Conservation (phyloP, 2,888 invertebrate genomes). For the Molorchus minor region DNA sequence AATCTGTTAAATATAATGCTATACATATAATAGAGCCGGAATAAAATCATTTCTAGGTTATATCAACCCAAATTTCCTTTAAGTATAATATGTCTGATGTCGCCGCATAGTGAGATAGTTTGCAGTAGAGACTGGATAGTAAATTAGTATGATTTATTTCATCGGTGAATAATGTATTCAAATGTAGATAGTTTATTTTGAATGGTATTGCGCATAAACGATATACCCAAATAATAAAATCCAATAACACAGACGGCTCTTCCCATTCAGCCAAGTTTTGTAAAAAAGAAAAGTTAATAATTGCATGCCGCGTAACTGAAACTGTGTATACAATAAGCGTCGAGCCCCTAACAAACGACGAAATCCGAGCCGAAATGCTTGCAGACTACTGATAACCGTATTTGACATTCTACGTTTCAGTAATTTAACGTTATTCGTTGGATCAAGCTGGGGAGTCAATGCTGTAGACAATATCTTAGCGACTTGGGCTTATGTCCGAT, state of each 20-base stretch:
- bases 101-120: too few species aligned
- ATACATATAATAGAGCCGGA: too few species aligned
- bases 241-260: conserved; percentile 18
- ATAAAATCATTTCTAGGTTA: too few species aligned
- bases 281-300: conserved; percentile 36
- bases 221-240: too few species aligned
- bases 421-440: conserved; percentile 48
- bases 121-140: too few species aligned
- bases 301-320: conserved; percentile 35
- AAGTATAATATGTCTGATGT: too few species aligned
- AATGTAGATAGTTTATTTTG: too few species aligned
- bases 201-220: too few species aligned
- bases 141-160: too few species aligned
- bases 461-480: conserved; percentile 36
- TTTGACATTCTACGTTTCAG: conserved; percentile 46
- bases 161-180: too few species aligned
- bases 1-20: too few species aligned
- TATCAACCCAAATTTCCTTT: too few species aligned
- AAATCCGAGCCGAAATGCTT: conserved; percentile 42
- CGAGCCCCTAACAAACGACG: conserved; percentile 39
- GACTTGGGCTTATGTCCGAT: conserved; percentile 44
- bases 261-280: conserved; percentile 29
- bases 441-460: conserved; percentile 27
- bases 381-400: conserved; percentile 47
- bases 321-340: conserved; percentile 37